Conservation (phyloP, 1,140 invertebrate genomes). For the Platyscapa corneri region DNA sequence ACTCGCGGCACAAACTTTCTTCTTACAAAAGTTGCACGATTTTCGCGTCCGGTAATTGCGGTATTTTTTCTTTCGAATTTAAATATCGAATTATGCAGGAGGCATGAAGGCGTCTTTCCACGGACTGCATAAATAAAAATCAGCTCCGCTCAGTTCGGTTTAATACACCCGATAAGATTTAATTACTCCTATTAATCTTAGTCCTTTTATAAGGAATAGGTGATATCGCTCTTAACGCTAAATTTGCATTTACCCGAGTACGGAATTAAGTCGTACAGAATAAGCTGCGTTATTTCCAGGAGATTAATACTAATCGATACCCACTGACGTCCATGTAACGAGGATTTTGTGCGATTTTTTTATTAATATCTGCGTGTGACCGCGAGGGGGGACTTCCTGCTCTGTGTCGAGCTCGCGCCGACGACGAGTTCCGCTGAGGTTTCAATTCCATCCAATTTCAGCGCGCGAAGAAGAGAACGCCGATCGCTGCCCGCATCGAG, state of each 20-base stretch:
- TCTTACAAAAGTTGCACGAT: not conserved
- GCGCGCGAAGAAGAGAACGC: not conserved
- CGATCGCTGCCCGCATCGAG: slow-evolving; percentile 9
- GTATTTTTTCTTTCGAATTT: not conserved
- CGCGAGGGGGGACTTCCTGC: not conserved
- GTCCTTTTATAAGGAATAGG: slow-evolving; percentile 7
- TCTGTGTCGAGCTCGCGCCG: too few species aligned
- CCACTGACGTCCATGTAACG: not conserved
- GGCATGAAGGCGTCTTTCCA: not conserved
- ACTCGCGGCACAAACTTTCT: not conserved
- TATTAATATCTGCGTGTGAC: not conserved
- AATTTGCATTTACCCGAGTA: not conserved
- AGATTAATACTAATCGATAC: slow-evolving; percentile 19
- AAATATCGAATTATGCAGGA: not conserved
- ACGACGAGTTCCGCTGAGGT: not conserved
- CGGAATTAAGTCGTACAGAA: not conserved
- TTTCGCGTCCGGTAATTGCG: not conserved
- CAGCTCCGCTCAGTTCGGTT: not conserved
- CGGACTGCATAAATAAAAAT: not conserved
- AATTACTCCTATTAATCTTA: slow-evolving; percentile 12
- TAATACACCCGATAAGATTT: not conserved
- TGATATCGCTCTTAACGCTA: not conserved
- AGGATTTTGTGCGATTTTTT: not conserved
- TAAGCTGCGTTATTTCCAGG: not conserved
- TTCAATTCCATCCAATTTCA: not conserved